Evolutionary conservation across 2,797 vertebrate genomes (phyloP), one percentile per base, ranked within the genome.

Genomic region (Halcyon smyrnensis): DNA sequence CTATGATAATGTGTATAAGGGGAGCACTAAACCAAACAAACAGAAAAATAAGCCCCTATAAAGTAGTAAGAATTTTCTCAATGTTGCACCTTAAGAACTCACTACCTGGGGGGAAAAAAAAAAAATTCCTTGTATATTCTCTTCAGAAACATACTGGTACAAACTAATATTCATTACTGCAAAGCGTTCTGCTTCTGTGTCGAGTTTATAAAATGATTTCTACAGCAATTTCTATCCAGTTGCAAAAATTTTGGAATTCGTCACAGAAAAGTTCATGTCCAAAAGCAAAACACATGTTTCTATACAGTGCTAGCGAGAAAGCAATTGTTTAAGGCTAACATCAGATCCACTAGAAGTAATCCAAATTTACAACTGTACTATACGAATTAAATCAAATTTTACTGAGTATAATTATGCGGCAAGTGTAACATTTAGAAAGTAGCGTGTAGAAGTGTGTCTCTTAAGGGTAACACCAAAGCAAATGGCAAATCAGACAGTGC

Each of bases 381-480:
- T 0, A 62, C 8, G n/a, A 80, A 78, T 6, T 21, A 79, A 92
- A 76, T 19, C 6, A 4, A 70, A 87, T 59, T 32, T 23, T 12
- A 51, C 5, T 9, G 19, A 79, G 25, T 20, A 9, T 14, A 79
- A 56, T 54, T 54, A 41, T 23, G 15, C 11, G 74, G 36, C 68
- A 68, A 12, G 10, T 57, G 81, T 88, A 84, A 69, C 27, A 60
- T 25, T 71, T 24, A 75, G 45, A 24, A 88, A 78, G 28, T 2
- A 30, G 4, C 2, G 2, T 8, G 7, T 4, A 45, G 16, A 83
- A 75, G 9, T 30, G 13, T 2, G 17, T 9, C 1, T 51, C 48
- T 62, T 25, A 50, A 15, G 10, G 3, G 6, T 36, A 54, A 43
- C 25, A 84, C 18, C 65, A 86, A 71, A 21, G 71, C 9, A 80